A percentile compares a stretch with the other conserved stretches of the same genome.
These are phyloP conservation scores for Gymnoscopelus microlampas DNA, from an alignment of 2,797 vertebrate species.

Conservation along the genomic window DNA sequence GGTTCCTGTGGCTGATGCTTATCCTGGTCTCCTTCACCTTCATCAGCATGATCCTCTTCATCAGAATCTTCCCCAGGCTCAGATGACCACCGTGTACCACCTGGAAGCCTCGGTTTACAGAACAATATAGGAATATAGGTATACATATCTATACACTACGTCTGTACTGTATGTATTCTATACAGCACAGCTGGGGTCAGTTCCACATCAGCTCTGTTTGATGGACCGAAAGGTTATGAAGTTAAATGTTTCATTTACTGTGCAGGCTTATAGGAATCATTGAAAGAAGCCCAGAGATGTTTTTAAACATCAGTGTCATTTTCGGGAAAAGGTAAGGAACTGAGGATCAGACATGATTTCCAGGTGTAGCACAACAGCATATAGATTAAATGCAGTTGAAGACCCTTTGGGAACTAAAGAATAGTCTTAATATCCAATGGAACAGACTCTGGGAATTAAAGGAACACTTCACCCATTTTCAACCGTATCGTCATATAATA, in stretches of 20 bases:
- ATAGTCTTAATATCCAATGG: constrained; percentile 43
- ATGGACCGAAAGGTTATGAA: constrained; percentile 37
- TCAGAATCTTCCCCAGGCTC: constrained; percentile 92
- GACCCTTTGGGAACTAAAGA: constrained; percentile 17
- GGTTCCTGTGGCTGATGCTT: constrained; percentile 96
- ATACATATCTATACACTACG: constrained; percentile 19
- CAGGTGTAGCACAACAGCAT: constrained; percentile 1
- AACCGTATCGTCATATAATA: no score
- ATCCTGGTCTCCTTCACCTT: constrained; percentile 95
- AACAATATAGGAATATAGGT: constrained; percentile 29
- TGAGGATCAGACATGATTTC: background rate
- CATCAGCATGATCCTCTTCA: constrained; percentile 98
- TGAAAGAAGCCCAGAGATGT: constrained; percentile 11
- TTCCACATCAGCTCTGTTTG: constrained; percentile 25
- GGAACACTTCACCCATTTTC: no score
- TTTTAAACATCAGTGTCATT: constrained; percentile 34
- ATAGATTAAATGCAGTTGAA: constrained; percentile 1
- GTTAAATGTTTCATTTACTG: constrained; percentile 28
- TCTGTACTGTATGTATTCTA: constrained; percentile 14
- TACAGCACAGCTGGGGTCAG: constrained; percentile 31
- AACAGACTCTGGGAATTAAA: constrained; percentile 49
- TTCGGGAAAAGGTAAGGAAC: constrained; percentile 11
- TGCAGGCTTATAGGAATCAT: constrained; percentile 1
- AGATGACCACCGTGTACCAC: constrained; percentile 77
- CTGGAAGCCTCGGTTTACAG: constrained; percentile 45